Evolutionary conservation across 2,888 invertebrate genomes (phyloP), one percentile per base, ranked within the genome.

Genomic region (Andrena trimmerana): DNA sequence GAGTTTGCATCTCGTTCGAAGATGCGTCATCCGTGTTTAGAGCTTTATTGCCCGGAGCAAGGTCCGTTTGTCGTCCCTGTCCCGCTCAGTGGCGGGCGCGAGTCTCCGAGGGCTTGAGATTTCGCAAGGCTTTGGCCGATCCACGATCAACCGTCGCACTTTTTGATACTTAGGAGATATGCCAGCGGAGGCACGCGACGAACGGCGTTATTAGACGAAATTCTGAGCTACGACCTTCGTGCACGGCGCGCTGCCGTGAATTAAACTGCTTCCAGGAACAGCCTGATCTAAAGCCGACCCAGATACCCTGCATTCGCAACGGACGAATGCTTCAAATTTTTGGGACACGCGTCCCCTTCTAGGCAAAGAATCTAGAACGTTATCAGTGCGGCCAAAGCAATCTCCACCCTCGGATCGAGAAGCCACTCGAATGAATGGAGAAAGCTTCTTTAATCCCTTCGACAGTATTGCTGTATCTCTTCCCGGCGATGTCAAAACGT

Each of bases 181-280:
- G 29, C n/a, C 48, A 29, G 65, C 42, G 6, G 65, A 16, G 52
- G 8, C 20, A 20, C 57, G n/a, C 57, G 13, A 24, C 24, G 20
- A 50, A 24, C 0, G 13, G 27, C 20, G 20, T 65, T 74, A 27
- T 80, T 63, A 54, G 52, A 66, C 6, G 81, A 83, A 84, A 81
- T 54, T 83, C 71, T 59, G 31, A 57, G 57, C 7, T 10, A 36
- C 67, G 78, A 70, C 72, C 81, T 83, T 81, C 80, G 59, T 63
- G 31, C 63, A 27, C 24, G 48, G 24, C n/a, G 52, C 63, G 24
- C 27, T 31, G 10, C 52, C 67, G 68, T 54, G 36, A 70, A 78
- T 68, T 54, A 65, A 27, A 29, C 62, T 24, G 74, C 54, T 84
- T 77, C 78, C 59, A 63, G 63, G 83, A 83, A 83, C 70, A 48